phyloP scores from a whole-genome alignment of 2,888 invertebrate genomes.

The Drosophila dives region DNA sequence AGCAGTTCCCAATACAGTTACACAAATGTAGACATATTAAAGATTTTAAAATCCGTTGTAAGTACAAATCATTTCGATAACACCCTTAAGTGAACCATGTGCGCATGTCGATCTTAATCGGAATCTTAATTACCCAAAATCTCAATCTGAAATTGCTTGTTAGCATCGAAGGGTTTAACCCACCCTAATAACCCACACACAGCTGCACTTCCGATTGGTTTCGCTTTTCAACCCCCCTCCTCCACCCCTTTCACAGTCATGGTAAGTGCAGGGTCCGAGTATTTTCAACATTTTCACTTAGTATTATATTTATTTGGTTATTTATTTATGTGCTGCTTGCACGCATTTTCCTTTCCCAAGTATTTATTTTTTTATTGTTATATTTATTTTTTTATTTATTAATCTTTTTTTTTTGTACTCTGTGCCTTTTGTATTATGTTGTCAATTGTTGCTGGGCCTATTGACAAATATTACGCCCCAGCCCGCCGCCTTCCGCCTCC shows the following conservation, averaged over 20 bases:
- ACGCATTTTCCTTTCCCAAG: slow-evolving; percentile 34
- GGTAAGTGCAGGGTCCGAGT: slow-evolving; percentile 11
- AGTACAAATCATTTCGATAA: slow-evolving; percentile 36
- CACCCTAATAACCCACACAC: slow-evolving; percentile 15
- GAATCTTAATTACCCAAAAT: slow-evolving; percentile 54
- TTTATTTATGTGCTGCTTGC: slow-evolving; percentile 60
- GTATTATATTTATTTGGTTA: slow-evolving; percentile 70
- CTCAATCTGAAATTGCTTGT: slow-evolving; percentile 13
- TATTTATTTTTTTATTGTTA: slow-evolving; percentile 17
- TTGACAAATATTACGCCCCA: slow-evolving; percentile 71
- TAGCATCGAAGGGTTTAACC: neutral
- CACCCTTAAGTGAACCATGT: slow-evolving; percentile 4
- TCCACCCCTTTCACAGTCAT: neutral
- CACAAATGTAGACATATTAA: slow-evolving; percentile 20
- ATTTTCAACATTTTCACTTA: slow-evolving; percentile 66
- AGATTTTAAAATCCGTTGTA: slow-evolving; percentile 32
- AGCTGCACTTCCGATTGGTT: slow-evolving; percentile 40
- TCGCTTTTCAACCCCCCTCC: slow-evolving; percentile 15
- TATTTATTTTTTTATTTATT: neutral
- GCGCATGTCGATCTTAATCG: slow-evolving; percentile 45
- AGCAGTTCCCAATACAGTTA: slow-evolving; percentile 1
- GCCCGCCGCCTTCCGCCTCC: neutral
- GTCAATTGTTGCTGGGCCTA: slow-evolving; percentile 72
- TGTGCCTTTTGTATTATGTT: slow-evolving; percentile 46
- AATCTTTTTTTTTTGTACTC: slow-evolving; percentile 3